Base-by-base conservation (phyloP, 1,140 invertebrate species). In the Tyrophagus putrescentiae region DNA sequence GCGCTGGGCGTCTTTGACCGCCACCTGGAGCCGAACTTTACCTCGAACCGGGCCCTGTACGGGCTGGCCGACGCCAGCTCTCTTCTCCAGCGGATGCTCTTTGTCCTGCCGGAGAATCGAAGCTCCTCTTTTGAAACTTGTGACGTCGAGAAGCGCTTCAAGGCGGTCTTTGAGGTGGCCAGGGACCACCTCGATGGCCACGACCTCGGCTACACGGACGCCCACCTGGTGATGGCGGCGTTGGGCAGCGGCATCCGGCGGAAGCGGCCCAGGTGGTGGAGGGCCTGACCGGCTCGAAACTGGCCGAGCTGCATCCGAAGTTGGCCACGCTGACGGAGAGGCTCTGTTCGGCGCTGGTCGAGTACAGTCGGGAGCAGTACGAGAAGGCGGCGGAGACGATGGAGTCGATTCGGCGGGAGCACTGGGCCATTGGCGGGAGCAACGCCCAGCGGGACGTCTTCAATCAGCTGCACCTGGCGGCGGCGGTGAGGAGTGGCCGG, bases 21-120 rank as follows among this genome's bases (percentile, higher is more conserved):
- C 13, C 36, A 39, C 13, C 13, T 39, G 13, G 13, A 57, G 45
- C 13, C 32, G 71, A 63, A 61, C 72, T 16, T 45, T 44, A n/a
- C 62, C 62, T 60, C 42, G 67, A 60, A 33, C 50, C 70, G 70
- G 33, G 67, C 72, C 4, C 68, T 76, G 65, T 67, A 79, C 45
- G 76, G 78, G 62, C 62, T 78, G 45, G 75, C 77, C 9, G 78
- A 79, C 66, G 70, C 70, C 1, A 70, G 70, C 33, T 77, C 77
- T 4, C 60, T 79, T 42, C 64, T 79, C 4, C 74, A 69, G 62
- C 67, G 78, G 42, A 67, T 79, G 6, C 67, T 76, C 62, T 63
- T 79, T 62, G 56, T 16, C 13, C 27, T 70, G 1, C n/a, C 57
- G 3, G 28, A 18, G 21, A 39, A 39, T 21, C 18, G 39, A 5